A percentile compares a stretch with the other conserved stretches of the same genome.
Evolutionary conservation across 2,888 invertebrate genomes (phyloP).

Genomic region (Eristalinus aeneus): DNA sequence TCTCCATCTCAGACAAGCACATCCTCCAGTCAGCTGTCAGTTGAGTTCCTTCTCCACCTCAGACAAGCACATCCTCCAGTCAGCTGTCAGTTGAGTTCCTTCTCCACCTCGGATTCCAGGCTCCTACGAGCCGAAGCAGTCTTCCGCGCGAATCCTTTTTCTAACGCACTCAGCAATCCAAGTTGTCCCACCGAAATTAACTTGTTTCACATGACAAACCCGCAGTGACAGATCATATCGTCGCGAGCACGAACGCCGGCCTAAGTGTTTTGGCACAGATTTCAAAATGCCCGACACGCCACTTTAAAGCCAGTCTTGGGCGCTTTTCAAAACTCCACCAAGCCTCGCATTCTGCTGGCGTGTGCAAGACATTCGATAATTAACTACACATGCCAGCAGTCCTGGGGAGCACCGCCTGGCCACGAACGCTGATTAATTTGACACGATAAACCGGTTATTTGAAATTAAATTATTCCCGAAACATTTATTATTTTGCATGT

Average conservation of each 20-base stretch:
- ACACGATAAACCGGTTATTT: not conserved
- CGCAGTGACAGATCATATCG: not conserved
- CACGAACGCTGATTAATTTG: conserved; percentile 6
- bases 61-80: too few relatives aligned
- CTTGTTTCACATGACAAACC: not conserved
- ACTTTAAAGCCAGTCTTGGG: not conserved
- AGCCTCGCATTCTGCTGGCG: not conserved
- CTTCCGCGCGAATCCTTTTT: too few relatives aligned
- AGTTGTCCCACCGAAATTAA: not conserved
- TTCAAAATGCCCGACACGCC: not conserved
- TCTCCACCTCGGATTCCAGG: too few relatives aligned
- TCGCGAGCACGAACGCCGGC: not conserved
- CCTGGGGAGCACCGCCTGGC: not conserved
- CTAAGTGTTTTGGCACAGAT: not conserved
- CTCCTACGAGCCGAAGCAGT: too few relatives aligned
- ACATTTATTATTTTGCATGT: conserved; percentile 25
- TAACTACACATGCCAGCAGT: not conserved
- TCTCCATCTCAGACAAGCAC: too few relatives aligned
- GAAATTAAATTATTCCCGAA: not conserved
- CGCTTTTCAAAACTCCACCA: not conserved
- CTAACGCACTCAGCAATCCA: too few relatives aligned
- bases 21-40: too few relatives aligned
- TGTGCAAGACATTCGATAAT: not conserved
- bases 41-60: too few relatives aligned
- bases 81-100: too few relatives aligned